Conservation (phyloP, 2,888 invertebrate genomes). For the Lasioglossum zephyrum region DNA sequence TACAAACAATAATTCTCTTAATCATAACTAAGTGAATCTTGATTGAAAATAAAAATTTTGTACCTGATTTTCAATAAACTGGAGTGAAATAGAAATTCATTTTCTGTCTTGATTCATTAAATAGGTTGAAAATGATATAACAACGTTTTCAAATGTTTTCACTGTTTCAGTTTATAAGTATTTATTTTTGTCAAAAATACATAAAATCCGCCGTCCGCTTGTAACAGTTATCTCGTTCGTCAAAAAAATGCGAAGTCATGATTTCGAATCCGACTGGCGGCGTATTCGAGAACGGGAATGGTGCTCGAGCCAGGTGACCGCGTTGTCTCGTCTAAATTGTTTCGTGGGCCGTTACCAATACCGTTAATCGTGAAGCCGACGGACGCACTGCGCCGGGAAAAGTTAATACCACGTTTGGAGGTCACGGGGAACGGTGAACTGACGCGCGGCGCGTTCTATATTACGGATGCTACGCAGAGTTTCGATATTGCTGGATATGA, state of each 20-base stretch:
- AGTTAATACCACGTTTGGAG: constrained; percentile 51
- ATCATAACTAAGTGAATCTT: too few relatives aligned
- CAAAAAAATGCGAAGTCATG: background rate
- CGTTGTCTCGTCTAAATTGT: constrained; percentile 68
- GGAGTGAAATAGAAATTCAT: too few relatives aligned
- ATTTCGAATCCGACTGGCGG: constrained; percentile 3
- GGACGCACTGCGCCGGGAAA: constrained; percentile 34
- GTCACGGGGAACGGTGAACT: constrained; percentile 25
- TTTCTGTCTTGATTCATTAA: too few relatives aligned
- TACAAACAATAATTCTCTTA: too few relatives aligned
- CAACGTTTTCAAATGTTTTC: too few relatives aligned
- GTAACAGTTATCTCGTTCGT: background rate
- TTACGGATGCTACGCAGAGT: constrained; percentile 9
- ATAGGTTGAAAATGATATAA: too few relatives aligned
- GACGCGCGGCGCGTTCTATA: constrained; percentile 1
- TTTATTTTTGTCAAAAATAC: too few relatives aligned
- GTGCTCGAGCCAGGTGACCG: constrained; percentile 32
- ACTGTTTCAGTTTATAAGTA: too few relatives aligned
- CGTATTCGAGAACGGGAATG: constrained; percentile 36
- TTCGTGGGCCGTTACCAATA: constrained; percentile 75
- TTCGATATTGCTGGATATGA: background rate
- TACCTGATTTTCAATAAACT: too few relatives aligned
- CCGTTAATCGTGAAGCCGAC: constrained; percentile 73
- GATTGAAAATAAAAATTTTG: too few relatives aligned
- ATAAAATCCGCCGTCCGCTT: too few relatives aligned